A percentile compares a stretch with the other conserved stretches of the same genome.
These are phyloP conservation scores for Hemithea aestivaria DNA, from an alignment of 2,888 invertebrate species.

Conservation along the genomic window DNA sequence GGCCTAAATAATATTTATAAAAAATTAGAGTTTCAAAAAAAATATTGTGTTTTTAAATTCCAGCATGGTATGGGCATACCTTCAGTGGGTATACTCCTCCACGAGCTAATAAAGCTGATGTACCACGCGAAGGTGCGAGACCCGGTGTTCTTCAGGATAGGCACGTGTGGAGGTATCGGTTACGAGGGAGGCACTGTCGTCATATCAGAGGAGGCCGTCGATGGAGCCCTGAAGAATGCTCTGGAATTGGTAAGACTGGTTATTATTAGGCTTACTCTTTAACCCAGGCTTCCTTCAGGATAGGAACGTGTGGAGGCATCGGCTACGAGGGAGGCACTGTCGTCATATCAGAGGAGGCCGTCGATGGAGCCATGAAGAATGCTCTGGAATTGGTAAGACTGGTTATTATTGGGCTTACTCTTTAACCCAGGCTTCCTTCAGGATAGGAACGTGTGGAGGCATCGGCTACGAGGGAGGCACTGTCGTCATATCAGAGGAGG, in stretches of 20 bases:
- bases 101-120: constrained; percentile 98
- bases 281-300: constrained; percentile 95
- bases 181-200: constrained; percentile 96
- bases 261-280: no score
- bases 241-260: constrained; percentile 86
- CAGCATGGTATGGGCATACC: constrained; percentile 99
- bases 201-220: constrained; percentile 94
- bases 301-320: constrained; percentile 96
- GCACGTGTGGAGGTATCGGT: constrained; percentile 96
- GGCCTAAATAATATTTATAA: no score
- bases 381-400: constrained; percentile 88
- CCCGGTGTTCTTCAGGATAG: constrained; percentile 95
- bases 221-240: constrained; percentile 89
- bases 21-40: no score
- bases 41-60: constrained; percentile 23
- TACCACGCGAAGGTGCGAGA: constrained; percentile 90
- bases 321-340: constrained; percentile 96
- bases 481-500: constrained; percentile 95
- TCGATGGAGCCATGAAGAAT: constrained; percentile 91
- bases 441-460: constrained; percentile 96
- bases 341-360: constrained; percentile 93
- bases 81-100: constrained; percentile 95
- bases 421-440: constrained; percentile 94
- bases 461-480: constrained; percentile 95
- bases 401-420: no score